Percentiles rank a stretch among this genome's conserved stretches.
Evolutionary conservation across 1,140 invertebrate genomes (phyloP).

Genomic region (Ips nitidus): DNA sequence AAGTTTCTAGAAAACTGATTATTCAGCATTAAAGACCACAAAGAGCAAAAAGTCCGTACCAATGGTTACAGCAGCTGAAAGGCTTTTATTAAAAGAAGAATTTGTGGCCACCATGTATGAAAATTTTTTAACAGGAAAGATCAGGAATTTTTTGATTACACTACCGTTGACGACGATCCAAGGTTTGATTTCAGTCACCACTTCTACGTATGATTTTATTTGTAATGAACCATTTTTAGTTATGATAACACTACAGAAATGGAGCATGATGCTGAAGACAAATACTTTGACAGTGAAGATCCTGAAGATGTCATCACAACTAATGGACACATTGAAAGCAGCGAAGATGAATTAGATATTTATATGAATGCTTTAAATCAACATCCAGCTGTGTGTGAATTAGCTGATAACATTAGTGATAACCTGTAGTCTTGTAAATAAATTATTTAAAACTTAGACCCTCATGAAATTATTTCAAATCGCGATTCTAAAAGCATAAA

Average conservation of each 20-base stretch:
- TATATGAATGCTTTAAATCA: slow-evolving; percentile 69
- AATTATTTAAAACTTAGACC: not conserved
- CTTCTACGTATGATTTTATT: not conserved
- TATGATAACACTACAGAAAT: slow-evolving; percentile 75
- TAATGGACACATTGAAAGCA: slow-evolving; percentile 36
- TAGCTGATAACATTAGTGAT: slow-evolving; percentile 45
- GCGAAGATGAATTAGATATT: slow-evolving; percentile 71
- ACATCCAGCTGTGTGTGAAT: slow-evolving; percentile 49
- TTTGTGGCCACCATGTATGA: slow-evolving; percentile 87
- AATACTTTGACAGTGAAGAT: slow-evolving; percentile 83
- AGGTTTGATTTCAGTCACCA: slow-evolving; percentile 33
- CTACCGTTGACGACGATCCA: slow-evolving; percentile 72
- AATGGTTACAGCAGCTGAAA: slow-evolving; percentile 59
- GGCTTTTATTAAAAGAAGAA: slow-evolving; percentile 73
- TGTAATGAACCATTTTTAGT: slow-evolving; percentile 37
- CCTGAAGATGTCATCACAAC: slow-evolving; percentile 56
- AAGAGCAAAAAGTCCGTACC: slow-evolving; percentile 34
- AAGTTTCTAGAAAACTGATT: not conserved
- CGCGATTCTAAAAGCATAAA: too few species aligned
- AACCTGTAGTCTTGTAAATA: slow-evolving; percentile 5
- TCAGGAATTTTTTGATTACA: slow-evolving; percentile 83
- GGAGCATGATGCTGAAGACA: slow-evolving; percentile 80
- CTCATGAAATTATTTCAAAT: too few species aligned
- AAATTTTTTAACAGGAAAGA: slow-evolving; percentile 82
- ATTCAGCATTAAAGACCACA: slow-evolving; percentile 3